Evolutionary conservation across 2,113 vertebrate species (phyloP).

Genomic region (Oxygymnocypris stewartii): DNA sequence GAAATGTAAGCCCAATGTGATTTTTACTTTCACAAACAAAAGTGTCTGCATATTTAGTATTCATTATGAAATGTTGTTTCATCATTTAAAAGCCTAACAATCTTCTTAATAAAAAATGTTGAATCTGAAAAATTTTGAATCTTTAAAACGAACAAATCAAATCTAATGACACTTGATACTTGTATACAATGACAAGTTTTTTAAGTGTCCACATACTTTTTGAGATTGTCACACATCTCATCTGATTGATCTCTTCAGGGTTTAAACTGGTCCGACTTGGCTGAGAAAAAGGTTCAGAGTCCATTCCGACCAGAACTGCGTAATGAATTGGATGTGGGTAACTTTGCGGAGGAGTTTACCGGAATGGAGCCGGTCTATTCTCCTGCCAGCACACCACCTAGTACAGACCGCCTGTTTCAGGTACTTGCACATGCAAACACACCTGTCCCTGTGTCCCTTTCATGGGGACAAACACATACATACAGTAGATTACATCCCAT

Average conservation of each 20-base stretch:
- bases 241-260: conserved; percentile 67
- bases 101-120: not conserved
- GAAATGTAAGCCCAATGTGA: not conserved
- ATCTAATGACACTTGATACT: not conserved
- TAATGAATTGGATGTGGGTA: conserved; percentile 86
- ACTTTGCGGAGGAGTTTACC: conserved; percentile 91
- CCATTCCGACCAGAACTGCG: conserved; percentile 88
- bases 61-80: not conserved
- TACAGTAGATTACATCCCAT: not conserved
- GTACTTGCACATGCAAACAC: conserved; percentile 58
- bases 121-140: not conserved
- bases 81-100: not conserved
- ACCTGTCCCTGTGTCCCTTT: not conserved
- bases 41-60: not conserved
- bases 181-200: not conserved
- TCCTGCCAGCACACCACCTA: conserved; percentile 84
- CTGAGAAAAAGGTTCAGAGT: conserved; percentile 79
- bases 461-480: not conserved
- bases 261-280: conserved; percentile 83
- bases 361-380: conserved; percentile 91
- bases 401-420: conserved; percentile 87
- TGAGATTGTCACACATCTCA: not conserved
- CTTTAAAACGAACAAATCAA: not conserved
- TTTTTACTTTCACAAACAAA: not conserved
- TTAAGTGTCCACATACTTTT: not conserved